These are phyloP conservation scores for Ptychobarbus kaznakovi DNA, from an alignment of 2,797 vertebrate genomes.

Conservation along the genomic window DNA sequence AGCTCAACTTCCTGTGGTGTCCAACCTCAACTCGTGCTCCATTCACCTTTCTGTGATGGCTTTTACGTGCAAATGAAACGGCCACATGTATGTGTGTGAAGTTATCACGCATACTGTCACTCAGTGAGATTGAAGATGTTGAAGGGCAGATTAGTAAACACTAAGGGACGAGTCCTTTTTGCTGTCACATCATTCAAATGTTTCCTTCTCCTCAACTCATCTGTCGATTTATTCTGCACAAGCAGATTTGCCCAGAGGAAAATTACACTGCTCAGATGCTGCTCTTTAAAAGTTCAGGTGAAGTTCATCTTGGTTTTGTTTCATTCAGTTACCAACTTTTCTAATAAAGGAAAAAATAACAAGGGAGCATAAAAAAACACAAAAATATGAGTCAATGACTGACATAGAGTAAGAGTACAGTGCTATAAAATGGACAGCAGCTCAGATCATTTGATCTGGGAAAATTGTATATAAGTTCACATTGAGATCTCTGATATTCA, in stretches of 20 bases:
- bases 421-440: too few species aligned
- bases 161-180: constrained; percentile 43
- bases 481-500: neutral
- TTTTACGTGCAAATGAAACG: constrained; percentile 20
- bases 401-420: too few species aligned
- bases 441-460: too few species aligned
- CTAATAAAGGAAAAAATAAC: neutral
- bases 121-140: constrained; percentile 42
- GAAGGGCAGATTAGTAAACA: constrained; percentile 49
- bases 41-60: constrained; percentile 24
- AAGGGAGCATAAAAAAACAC: neutral
- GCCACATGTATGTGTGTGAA: constrained; percentile 18
- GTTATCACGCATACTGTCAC: constrained; percentile 29
- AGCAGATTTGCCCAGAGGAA: constrained; percentile 6
- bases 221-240: constrained; percentile 5
- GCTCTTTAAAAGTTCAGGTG: constrained; percentile 9
- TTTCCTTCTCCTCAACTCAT: neutral
- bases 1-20: neutral
- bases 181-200: constrained; percentile 28
- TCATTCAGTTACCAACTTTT: neutral
- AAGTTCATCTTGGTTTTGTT: neutral
- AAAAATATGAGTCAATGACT: too few species aligned
- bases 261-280: neutral
- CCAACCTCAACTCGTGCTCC: neutral
- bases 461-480: too few species aligned